phyloP scores from a whole-genome alignment of 2,797 vertebrate species.

The Epinephelus coioides region DNA sequence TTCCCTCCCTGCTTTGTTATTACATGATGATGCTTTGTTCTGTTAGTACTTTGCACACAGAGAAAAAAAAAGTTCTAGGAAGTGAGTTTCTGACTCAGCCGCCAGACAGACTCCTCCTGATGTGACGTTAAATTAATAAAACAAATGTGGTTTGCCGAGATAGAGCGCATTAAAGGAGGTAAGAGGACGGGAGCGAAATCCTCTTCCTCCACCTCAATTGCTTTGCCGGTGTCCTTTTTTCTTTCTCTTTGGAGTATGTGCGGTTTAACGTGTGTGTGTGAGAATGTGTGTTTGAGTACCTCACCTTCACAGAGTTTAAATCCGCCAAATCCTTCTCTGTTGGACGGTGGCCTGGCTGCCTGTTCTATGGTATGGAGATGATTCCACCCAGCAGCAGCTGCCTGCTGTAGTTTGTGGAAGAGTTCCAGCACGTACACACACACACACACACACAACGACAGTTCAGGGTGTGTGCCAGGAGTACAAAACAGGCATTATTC shows the following conservation, averaged over 20 bases:
- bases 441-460: conserved; percentile 8
- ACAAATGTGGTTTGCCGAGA: conserved; percentile 80
- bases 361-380: conserved; percentile 64
- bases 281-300: conserved; percentile 52
- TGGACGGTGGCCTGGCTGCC: conserved; percentile 69
- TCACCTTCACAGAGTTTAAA: conserved; percentile 77
- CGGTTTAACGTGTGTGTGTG: conserved; percentile 12
- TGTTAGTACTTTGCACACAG: conserved; percentile 54
- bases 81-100: conserved; percentile 66
- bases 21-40: conserved; percentile 72
- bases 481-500: conserved; percentile 51
- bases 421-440: conserved; percentile 49
- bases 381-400: conserved; percentile 68
- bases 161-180: conserved; percentile 76
- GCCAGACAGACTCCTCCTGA: conserved; percentile 68
- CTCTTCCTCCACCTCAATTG: conserved; percentile 62
- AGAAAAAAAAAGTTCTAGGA: conserved; percentile 57
- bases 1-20: conserved; percentile 54
- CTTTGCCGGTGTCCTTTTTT: conserved; percentile 54
- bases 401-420: conserved; percentile 64
- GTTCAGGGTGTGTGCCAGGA: conserved; percentile 38
- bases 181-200: conserved; percentile 71
- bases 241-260: conserved; percentile 64
- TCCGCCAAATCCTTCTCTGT: conserved; percentile 76
- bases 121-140: conserved; percentile 84